A percentile compares a stretch with the other conserved stretches of the same genome.
Conservation (phyloP, 2,113 vertebrate species). For the Melanostigma gelatinosum region DNA sequence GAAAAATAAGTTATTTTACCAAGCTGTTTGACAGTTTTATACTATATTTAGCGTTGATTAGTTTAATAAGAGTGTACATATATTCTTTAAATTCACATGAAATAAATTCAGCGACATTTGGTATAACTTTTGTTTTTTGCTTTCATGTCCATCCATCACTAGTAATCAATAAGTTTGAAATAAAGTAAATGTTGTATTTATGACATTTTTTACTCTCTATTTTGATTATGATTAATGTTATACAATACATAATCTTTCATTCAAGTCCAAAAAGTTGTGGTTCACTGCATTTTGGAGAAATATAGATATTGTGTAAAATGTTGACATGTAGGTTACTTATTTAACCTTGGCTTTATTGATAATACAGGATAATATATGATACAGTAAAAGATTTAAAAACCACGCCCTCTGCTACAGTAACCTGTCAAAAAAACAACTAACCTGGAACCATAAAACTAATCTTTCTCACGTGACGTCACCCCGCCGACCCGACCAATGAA, state of each 20-base stretch:
- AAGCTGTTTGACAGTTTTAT: not conserved
- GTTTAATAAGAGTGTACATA: not conserved
- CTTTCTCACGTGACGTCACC: not conserved
- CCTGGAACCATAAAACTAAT: conserved; percentile 27
- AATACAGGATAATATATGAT: not conserved
- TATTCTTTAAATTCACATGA: not conserved
- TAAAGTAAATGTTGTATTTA: not conserved
- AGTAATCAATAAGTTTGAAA: not conserved
- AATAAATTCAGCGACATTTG: not conserved
- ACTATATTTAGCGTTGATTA: not conserved
- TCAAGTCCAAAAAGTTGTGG: not conserved
- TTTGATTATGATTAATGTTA: not conserved
- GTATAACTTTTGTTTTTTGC: not conserved
- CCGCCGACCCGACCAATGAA: conserved; percentile 34
- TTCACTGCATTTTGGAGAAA: not conserved
- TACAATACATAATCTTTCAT: not conserved
- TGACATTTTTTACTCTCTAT: no score
- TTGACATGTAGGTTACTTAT: not conserved
- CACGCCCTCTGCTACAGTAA: not conserved
- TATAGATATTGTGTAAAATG: not conserved
- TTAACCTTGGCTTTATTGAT: not conserved
- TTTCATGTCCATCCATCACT: not conserved
- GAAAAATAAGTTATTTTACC: not conserved
- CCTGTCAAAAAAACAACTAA: not conserved
- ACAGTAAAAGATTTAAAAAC: not conserved